Base-by-base conservation (phyloP, 2,888 invertebrate genomes). In the Diogma glabrata region DNA sequence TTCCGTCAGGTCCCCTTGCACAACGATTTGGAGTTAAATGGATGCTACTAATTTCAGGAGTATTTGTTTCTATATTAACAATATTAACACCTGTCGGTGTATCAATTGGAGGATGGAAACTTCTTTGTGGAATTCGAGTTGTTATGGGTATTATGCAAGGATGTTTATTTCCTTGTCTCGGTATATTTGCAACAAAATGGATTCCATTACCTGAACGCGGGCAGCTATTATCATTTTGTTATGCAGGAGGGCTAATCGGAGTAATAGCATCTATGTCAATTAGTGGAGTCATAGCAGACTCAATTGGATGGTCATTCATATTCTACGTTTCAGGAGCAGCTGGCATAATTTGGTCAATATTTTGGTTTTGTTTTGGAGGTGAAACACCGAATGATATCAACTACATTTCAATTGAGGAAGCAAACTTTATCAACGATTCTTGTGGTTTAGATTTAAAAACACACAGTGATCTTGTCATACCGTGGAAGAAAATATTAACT, bases 141-240 rank as follows among this genome's bases (percentile, higher is more conserved):
- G 61, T 81, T 0, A 84, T 87, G 67, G 91, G 92, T 0, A 73
- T 90, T 3, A 75, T 78, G 10, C 84, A 87, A 63, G 82, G 82
- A 1, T 81, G 83, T 61, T 73, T 86, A 30, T 81, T 80, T 60
- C 87, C 87, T 0, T 75, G 79, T 38, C 75, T 79, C 38, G 86
- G 86, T 57, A 82, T 81, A 36, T 73, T 85, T 48, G 69, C 87
- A 19, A 79, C 86, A 10, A 84, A 82, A 61, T 88, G 87, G 88
- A 79, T 76, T 0, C 81, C 82, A 0, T 62, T 73, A 0, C 71
- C 74, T 9, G 83, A 83, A 61, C 70, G 81, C 22, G 80, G 78
- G 2, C 67, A 76, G 40, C 65, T 82, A 2, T 74, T 78, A 57
- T 71, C 77, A 52, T 75, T 72, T 49, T 65, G 74, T 26, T 76